Evolutionary conservation across 2,797 vertebrate species (phyloP).

Genomic region (Pipistrellus nathusii): DNA sequence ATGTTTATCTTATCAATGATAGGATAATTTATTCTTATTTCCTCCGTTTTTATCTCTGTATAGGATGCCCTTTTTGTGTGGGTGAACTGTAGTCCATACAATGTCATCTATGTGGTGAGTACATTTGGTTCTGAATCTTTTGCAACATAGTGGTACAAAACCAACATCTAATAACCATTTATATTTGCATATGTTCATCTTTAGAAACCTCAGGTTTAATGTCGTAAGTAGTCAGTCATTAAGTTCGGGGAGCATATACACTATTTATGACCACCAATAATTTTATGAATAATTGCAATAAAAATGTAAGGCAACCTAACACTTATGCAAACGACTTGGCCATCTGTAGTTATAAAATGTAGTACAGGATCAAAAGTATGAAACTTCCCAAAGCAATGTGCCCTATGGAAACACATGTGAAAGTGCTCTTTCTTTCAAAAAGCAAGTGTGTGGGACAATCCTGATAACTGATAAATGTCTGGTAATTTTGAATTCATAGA

Average conservation of each 20-base stretch:
- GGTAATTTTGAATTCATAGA: neutral
- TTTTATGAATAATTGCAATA: slow-evolving; percentile 30
- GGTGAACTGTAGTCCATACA: neutral
- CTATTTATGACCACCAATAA: neutral
- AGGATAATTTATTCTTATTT: neutral
- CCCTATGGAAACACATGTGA: neutral
- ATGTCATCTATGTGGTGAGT: neutral
- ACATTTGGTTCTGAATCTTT: slow-evolving; percentile 6
- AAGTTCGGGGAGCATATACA: neutral
- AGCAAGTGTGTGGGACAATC: neutral
- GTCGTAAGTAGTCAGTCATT: neutral
- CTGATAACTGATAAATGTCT: neutral
- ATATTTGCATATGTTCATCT: neutral
- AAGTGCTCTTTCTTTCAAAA: slow-evolving; percentile 16
- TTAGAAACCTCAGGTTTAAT: neutral
- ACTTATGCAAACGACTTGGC: neutral
- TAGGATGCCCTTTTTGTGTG: neutral
- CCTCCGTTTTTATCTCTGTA: neutral
- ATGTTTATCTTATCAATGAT: neutral
- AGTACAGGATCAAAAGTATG: neutral
- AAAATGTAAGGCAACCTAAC: neutral
- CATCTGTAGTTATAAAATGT: neutral
- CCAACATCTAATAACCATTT: neutral
- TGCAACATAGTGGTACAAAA: neutral
- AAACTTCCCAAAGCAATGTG: neutral